These are phyloP conservation scores for Toxotes jaculatrix DNA, from an alignment of 2,113 vertebrate species.

Conservation along the genomic window DNA sequence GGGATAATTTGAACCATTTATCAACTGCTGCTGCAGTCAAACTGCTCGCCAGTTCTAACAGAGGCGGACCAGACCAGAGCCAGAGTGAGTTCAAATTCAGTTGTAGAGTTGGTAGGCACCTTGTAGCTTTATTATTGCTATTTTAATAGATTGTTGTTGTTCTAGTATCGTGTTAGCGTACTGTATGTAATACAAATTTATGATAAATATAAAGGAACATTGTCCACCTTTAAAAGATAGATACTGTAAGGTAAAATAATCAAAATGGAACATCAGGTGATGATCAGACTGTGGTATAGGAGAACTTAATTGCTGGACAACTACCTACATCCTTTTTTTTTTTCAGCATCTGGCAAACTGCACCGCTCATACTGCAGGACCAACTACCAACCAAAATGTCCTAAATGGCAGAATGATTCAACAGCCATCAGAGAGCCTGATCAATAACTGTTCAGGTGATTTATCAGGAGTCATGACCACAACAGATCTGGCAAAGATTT, in stretches of 20 bases:
- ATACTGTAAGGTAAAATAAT: neutral
- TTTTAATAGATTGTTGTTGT: neutral
- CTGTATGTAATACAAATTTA: neutral
- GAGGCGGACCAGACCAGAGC: constrained; percentile 8
- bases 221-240: neutral
- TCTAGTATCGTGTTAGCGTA: neutral
- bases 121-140: neutral
- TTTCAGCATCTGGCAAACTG: neutral
- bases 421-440: neutral
- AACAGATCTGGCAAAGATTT: too few relatives aligned
- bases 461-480: neutral
- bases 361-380: neutral
- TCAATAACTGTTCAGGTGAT: neutral
- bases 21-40: constrained; percentile 58
- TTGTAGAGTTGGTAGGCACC: neutral
- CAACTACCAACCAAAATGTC: neutral
- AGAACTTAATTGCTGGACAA: neutral
- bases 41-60: constrained; percentile 21
- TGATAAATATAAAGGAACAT: neutral
- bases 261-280: neutral
- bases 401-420: neutral
- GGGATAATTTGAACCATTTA: constrained; percentile 72
- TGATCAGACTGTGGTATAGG: neutral
- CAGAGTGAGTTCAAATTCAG: constrained; percentile 2
- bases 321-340: too few relatives aligned